A percentile compares a stretch with the other conserved stretches of the same genome.
Evolutionary conservation across 2,888 invertebrate species (phyloP).

Genomic region (Dryocosmus kuriphilus): DNA sequence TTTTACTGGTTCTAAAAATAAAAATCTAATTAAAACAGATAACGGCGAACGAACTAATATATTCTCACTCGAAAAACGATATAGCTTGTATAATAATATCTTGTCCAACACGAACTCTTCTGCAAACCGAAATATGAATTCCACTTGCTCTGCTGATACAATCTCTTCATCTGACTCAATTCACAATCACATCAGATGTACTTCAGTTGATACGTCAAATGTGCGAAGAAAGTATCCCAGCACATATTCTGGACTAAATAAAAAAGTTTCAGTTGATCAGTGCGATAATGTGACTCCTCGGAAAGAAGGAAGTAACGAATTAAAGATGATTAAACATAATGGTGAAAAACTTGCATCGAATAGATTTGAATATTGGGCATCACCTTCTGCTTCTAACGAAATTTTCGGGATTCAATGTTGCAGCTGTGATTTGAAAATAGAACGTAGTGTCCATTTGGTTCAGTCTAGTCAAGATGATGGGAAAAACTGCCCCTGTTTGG

Average conservation of each 20-base stretch:
- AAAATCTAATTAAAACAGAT: background rate
- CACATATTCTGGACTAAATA: background rate
- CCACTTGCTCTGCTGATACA: background rate
- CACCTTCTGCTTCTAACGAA: background rate
- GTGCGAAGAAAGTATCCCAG: background rate
- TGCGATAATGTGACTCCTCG: too few species aligned
- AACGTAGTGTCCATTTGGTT: background rate
- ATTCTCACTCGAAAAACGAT: background rate
- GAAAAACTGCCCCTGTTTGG: background rate
- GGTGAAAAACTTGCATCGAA: background rate
- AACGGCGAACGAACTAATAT: background rate
- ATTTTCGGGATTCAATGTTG: background rate
- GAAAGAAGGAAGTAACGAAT: background rate
- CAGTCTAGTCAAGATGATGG: background rate
- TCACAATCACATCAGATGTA: background rate
- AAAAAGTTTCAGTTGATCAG: background rate
- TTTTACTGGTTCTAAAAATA: conserved; percentile 50
- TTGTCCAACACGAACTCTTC: background rate
- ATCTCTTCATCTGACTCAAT: background rate
- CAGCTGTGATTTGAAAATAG: background rate
- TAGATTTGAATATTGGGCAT: background rate
- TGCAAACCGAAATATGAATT: background rate
- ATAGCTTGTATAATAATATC: conserved; percentile 2
- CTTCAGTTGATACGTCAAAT: background rate
- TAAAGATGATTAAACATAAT: background rate